Percentiles rank a stretch among this genome's conserved stretches.
These are phyloP conservation scores for Athene noctua DNA, from an alignment of 2,113 vertebrate genomes.

Conservation along the genomic window DNA sequence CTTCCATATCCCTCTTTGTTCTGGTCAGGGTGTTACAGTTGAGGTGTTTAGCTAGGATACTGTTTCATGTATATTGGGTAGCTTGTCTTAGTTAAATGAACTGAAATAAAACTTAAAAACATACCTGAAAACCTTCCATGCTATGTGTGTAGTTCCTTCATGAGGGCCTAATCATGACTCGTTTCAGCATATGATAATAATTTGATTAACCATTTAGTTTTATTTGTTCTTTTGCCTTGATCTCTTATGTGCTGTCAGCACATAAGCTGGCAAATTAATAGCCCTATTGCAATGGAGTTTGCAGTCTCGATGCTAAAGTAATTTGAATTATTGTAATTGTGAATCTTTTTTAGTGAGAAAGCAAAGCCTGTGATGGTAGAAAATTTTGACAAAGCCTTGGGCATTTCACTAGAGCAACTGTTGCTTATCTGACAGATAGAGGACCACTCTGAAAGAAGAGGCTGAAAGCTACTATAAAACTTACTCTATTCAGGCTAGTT, in stretches of 20 bases:
- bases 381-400: not conserved
- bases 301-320: not conserved
- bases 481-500: not conserved
- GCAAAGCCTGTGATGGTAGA: not conserved
- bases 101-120: not conserved
- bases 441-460: not conserved
- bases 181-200: not conserved
- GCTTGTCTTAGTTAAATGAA: not conserved
- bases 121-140: not conserved
- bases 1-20: not conserved
- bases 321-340: not conserved
- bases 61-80: not conserved
- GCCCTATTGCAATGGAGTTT: not conserved
- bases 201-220: not conserved
- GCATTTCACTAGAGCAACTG: not conserved
- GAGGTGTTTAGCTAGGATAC: not conserved
- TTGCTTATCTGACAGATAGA: conserved; percentile 24
- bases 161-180: not conserved
- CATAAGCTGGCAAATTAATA: not conserved
- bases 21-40: not conserved
- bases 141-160: not conserved
- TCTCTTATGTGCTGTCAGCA: not conserved
- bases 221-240: not conserved
- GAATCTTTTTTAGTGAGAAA: not conserved
- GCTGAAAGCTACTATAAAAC: not conserved